A percentile compares a stretch with the other conserved stretches of the same genome.
phyloP scores from a whole-genome alignment of 2,113 vertebrate species.

The Australoheros scitulus region DNA sequence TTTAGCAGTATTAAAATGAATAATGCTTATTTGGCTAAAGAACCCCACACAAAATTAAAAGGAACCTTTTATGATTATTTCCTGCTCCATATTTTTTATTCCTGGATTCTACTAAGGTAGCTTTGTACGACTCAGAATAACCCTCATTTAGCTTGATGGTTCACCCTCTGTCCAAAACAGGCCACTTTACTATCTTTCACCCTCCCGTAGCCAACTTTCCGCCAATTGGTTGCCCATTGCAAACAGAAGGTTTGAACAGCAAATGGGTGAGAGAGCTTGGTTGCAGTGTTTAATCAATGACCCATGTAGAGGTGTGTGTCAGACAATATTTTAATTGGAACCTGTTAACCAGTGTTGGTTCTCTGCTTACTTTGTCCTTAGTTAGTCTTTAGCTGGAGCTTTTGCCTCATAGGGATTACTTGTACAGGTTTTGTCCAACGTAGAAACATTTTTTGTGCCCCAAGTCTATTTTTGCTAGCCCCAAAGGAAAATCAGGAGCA shows the following conservation, averaged over 20 bases:
- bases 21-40: background rate
- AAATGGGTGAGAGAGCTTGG: too few relatives aligned
- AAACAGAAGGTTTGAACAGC: background rate
- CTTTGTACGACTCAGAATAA: background rate
- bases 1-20: background rate
- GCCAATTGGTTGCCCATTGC: background rate
- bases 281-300: too few relatives aligned
- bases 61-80: background rate
- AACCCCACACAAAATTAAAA: background rate
- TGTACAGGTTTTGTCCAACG: too few relatives aligned
- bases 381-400: too few relatives aligned
- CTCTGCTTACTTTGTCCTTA: background rate
- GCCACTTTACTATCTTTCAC: background rate
- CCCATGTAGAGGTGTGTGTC: too few relatives aligned
- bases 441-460: background rate
- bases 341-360: background rate
- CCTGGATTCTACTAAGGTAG: background rate
- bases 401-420: too few relatives aligned
- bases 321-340: background rate
- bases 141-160: background rate
- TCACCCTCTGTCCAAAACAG: too few relatives aligned
- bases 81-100: background rate
- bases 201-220: background rate
- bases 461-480: background rate
- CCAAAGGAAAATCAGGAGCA: background rate